Percentiles rank a stretch among this genome's conserved stretches.
These are phyloP conservation scores for Clytia hemisphaerica DNA, from an alignment of 30 jellyfish, hydroid and myxozoan genomes.

Conservation along the genomic window DNA sequence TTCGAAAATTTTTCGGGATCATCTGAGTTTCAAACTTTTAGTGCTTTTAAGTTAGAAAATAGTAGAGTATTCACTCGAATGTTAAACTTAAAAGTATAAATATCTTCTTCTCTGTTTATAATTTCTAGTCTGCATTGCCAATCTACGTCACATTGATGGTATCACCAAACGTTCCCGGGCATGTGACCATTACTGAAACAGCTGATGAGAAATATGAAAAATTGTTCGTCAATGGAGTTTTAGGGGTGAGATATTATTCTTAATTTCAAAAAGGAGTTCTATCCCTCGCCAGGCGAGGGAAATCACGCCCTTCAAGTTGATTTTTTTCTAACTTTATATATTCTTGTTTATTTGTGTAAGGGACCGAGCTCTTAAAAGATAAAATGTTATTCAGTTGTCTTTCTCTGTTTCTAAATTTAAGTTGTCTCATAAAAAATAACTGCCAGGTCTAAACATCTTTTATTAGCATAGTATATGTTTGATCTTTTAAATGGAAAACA, in stretches of 20 bases:
- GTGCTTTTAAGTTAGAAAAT: neutral
- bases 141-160: slow-evolving; percentile 62
- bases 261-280: neutral
- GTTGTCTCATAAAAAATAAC: no score
- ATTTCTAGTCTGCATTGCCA: slow-evolving; percentile 50
- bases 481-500: no score
- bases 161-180: slow-evolving; percentile 61
- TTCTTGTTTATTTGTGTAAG: neutral
- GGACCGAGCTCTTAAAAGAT: neutral
- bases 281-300: neutral
- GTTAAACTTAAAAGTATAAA: neutral
- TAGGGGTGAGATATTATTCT: slow-evolving; percentile 38
- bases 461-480: no score
- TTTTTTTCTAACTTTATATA: neutral
- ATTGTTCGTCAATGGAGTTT: slow-evolving; percentile 48
- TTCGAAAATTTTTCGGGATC: no score
- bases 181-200: slow-evolving; percentile 48
- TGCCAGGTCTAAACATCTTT: no score
- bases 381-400: neutral
- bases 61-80: neutral
- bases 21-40: no score
- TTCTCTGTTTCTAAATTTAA: no score
- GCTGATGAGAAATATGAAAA: slow-evolving; percentile 38
- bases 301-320: neutral
- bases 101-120: neutral